Conservation (phyloP, 2,113 vertebrate genomes). For the Callospermophilus lateralis region DNA sequence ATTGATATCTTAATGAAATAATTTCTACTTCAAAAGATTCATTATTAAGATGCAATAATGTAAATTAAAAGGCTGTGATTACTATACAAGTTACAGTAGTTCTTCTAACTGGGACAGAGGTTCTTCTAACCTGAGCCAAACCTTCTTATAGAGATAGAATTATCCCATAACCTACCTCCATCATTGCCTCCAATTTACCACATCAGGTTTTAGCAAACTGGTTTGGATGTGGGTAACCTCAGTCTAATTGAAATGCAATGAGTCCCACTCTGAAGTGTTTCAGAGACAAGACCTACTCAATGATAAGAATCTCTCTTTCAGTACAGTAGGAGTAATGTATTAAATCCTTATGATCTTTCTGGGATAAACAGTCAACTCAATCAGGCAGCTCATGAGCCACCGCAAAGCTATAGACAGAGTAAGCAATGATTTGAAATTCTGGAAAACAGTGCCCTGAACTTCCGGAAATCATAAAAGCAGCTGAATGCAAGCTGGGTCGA, state of each 20-base stretch:
- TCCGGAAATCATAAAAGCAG: constrained; percentile 79
- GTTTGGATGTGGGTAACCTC: neutral
- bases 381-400: neutral
- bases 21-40: neutral
- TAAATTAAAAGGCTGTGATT: constrained; percentile 12
- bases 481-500: constrained; percentile 85
- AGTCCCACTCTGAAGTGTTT: constrained; percentile 45
- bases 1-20: neutral
- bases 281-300: neutral
- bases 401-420: constrained; percentile 48
- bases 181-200: neutral
- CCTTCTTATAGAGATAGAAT: neutral
- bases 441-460: constrained; percentile 46
- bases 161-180: neutral
- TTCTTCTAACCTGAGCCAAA: neutral
- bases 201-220: constrained; percentile 15
- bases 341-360: constrained; percentile 10
- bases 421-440: constrained; percentile 77
- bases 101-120: neutral
- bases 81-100: neutral
- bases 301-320: constrained; percentile 62
- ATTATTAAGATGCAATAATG: neutral
- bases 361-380: constrained; percentile 58
- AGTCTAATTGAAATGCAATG: constrained; percentile 51
- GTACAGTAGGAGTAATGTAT: neutral